Evolutionary conservation across 2,888 invertebrate species (phyloP).

Genomic region (Sisyra nigra): DNA sequence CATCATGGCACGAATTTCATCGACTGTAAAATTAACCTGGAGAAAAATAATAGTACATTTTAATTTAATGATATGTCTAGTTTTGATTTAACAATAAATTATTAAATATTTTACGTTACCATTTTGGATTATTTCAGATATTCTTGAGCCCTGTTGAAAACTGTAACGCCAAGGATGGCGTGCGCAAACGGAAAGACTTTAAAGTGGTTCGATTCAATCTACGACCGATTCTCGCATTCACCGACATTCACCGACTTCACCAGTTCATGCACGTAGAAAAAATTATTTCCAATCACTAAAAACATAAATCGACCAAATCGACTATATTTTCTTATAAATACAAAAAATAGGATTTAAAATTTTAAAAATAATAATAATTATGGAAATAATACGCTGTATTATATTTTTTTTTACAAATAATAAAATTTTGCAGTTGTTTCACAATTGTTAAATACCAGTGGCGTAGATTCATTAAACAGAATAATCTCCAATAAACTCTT

Average conservation of each 20-base stretch:
- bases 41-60: slow-evolving; percentile 14
- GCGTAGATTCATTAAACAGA: too few relatives aligned
- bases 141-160: slow-evolving; percentile 47
- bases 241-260: neutral
- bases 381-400: too few relatives aligned
- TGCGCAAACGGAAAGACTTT: slow-evolving; percentile 62
- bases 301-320: neutral
- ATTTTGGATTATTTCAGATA: slow-evolving; percentile 75
- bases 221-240: neutral
- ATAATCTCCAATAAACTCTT: too few relatives aligned
- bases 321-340: neutral
- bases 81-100: neutral
- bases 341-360: too few relatives aligned
- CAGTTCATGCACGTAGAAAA: slow-evolving; percentile 3
- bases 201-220: slow-evolving; percentile 4
- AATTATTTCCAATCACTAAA: too few relatives aligned
- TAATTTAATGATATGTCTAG: neutral
- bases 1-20: slow-evolving; percentile 99
- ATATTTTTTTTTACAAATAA: too few relatives aligned
- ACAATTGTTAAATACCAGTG: too few relatives aligned
- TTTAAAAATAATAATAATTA: too few relatives aligned
- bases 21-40: slow-evolving; percentile 99
- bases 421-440: too few relatives aligned
- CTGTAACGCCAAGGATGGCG: slow-evolving; percentile 81
- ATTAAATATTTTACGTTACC: slow-evolving; percentile 38